Percentiles rank a stretch among this genome's conserved stretches.
These are phyloP conservation scores for Chrysotoxum bicinctum DNA, from an alignment of 2,888 invertebrate genomes.

Conservation along the genomic window DNA sequence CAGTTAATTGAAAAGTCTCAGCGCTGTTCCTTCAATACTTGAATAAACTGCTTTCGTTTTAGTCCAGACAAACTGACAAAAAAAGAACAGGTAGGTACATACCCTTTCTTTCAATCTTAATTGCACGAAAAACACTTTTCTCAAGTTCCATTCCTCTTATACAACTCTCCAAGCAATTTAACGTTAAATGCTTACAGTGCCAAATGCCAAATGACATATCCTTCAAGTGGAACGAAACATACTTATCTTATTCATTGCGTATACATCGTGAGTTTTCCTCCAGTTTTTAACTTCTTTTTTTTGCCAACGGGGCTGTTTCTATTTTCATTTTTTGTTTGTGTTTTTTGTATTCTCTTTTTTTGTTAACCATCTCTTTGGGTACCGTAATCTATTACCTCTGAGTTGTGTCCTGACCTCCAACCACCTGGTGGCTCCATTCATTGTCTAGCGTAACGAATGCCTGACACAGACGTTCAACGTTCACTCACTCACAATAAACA, in stretches of 20 bases:
- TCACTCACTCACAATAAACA: conserved; percentile 36
- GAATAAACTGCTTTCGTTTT: conserved; percentile 26
- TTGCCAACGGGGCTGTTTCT: conserved; percentile 37
- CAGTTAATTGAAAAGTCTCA: conserved; percentile 50
- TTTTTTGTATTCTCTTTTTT: not conserved
- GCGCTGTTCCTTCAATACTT: conserved; percentile 26
- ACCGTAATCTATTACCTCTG: conserved; percentile 60
- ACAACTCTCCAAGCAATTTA: conserved; percentile 65
- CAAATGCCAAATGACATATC: conserved; percentile 63
- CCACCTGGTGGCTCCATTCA: conserved; percentile 46
- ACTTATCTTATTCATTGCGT: conserved; percentile 32
- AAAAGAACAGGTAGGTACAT: not conserved
- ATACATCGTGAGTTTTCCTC: conserved; percentile 19
- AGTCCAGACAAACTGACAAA: conserved; percentile 38
- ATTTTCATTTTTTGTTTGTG: not conserved
- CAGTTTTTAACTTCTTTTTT: conserved; percentile 47
- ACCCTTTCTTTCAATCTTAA: conserved; percentile 7
- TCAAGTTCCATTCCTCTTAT: conserved; percentile 56
- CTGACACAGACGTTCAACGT: conserved; percentile 33
- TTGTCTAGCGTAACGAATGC: conserved; percentile 41
- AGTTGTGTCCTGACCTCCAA: conserved; percentile 51
- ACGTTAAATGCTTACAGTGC: conserved; percentile 56
- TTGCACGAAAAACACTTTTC: conserved; percentile 52
- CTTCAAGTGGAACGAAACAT: conserved; percentile 47
- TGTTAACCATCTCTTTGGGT: conserved; percentile 29